phyloP scores from a whole-genome alignment of 2,797 vertebrate genomes.

The Euthynnus affinis region DNA sequence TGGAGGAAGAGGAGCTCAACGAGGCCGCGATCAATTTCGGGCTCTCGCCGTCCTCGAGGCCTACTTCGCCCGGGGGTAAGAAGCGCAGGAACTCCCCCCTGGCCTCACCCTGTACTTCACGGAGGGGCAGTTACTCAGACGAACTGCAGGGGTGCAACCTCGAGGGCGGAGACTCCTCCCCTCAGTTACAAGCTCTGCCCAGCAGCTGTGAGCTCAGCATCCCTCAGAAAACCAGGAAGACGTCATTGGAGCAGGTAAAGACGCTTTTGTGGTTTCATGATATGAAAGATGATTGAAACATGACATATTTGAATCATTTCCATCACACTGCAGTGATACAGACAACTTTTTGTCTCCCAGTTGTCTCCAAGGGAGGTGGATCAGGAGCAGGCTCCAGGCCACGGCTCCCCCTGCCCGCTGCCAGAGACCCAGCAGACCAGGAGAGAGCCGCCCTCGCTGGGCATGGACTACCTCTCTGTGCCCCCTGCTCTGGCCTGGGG shows the following conservation, averaged over 20 bases:
- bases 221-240: conserved; percentile 94
- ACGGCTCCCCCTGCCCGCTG: conserved; percentile 75
- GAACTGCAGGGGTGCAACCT: conserved; percentile 80
- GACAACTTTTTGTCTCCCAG: conserved; percentile 52
- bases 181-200: conserved; percentile 72
- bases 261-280: not conserved
- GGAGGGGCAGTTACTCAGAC: conserved; percentile 91
- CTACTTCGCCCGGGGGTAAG: conserved; percentile 92
- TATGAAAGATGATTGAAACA: not conserved
- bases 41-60: conserved; percentile 87
- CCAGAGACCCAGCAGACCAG: conserved; percentile 78
- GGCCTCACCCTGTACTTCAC: conserved; percentile 86
- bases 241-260: conserved; percentile 90
- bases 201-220: conserved; percentile 89
- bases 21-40: conserved; percentile 89
- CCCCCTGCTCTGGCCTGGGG: conserved; percentile 93
- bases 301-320: not conserved
- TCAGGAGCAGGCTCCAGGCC: conserved; percentile 80
- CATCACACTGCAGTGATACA: not conserved
- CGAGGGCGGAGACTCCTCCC: conserved; percentile 74
- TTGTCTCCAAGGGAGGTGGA: conserved; percentile 85
- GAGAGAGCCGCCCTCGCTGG: conserved; percentile 79
- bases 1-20: conserved; percentile 92
- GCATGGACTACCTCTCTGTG: conserved; percentile 95
- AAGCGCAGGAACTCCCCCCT: conserved; percentile 90